A percentile compares a stretch with the other conserved stretches of the same genome.
Conservation (phyloP, 2,888 invertebrate species). For the Meloe dianella region DNA sequence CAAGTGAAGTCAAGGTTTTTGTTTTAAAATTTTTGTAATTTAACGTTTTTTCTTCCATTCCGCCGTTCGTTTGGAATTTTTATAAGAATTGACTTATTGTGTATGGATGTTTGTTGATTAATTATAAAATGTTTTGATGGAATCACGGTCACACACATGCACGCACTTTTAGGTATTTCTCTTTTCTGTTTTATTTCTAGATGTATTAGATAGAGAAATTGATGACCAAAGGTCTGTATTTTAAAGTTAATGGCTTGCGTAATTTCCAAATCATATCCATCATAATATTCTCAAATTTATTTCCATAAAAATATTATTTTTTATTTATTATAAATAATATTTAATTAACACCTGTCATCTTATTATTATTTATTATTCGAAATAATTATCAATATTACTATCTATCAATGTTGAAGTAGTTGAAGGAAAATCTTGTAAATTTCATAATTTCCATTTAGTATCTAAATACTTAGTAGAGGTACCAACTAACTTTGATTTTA, state of each 20-base stretch:
- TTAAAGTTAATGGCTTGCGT: constrained; percentile 7
- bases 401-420: no score
- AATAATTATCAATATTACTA: not conserved
- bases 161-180: no score
- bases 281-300: not conserved
- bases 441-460: no score
- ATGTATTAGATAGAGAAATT: not conserved
- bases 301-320: not conserved
- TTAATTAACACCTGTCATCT: not conserved
- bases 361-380: not conserved
- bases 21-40: not conserved
- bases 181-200: not conserved
- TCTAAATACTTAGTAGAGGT: no score
- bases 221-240: not conserved
- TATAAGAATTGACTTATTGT: not conserved
- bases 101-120: not conserved
- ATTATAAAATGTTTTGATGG: not conserved
- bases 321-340: not conserved
- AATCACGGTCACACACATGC: not conserved
- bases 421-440: no score
- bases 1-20: not conserved
- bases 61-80: not conserved
- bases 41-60: not conserved
- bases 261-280: not conserved
- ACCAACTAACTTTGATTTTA: no score